A percentile compares a stretch with the other conserved stretches of the same genome.
phyloP scores from a whole-genome alignment of 2,888 invertebrate species.

The Sarcophaga rosellei region DNA sequence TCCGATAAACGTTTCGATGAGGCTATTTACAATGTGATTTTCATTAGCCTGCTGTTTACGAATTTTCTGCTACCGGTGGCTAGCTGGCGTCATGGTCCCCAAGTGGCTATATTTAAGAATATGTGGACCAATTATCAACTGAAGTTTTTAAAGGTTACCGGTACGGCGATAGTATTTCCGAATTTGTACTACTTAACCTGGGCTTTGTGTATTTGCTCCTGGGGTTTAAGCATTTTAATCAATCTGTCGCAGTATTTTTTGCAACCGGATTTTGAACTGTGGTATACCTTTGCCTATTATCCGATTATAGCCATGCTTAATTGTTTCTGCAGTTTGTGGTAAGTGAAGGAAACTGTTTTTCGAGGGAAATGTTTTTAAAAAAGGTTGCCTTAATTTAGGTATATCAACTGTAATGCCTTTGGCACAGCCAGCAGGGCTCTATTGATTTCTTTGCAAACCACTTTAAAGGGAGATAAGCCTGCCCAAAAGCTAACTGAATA shows the following conservation, averaged over 20 bases:
- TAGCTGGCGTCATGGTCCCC: slow-evolving; percentile 87
- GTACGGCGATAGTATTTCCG: slow-evolving; percentile 86
- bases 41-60: slow-evolving; percentile 87
- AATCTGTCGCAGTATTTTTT: slow-evolving; percentile 87
- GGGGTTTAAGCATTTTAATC: slow-evolving; percentile 85
- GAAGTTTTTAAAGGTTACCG: slow-evolving; percentile 79
- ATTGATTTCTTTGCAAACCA: slow-evolving; percentile 84
- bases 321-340: slow-evolving; percentile 88
- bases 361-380: too few relatives aligned
- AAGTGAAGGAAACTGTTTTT: slow-evolving; percentile 68
- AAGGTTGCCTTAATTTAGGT: slow-evolving; percentile 78
- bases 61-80: slow-evolving; percentile 87
- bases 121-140: slow-evolving; percentile 91
- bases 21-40: slow-evolving; percentile 88
- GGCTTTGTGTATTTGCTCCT: slow-evolving; percentile 85
- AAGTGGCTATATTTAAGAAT: slow-evolving; percentile 89
- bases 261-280: slow-evolving; percentile 87
- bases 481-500: slow-evolving; percentile 86
- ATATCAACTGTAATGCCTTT: slow-evolving; percentile 86
- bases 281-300: slow-evolving; percentile 88
- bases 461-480: slow-evolving; percentile 85
- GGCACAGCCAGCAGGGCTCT: slow-evolving; percentile 86
- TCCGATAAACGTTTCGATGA: slow-evolving; percentile 88
- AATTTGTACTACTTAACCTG: slow-evolving; percentile 85
- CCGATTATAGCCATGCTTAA: slow-evolving; percentile 89